A percentile compares a stretch with the other conserved stretches of the same genome.
Conservation (phyloP, 2,113 vertebrate genomes). For the Nannospalax galili region DNA sequence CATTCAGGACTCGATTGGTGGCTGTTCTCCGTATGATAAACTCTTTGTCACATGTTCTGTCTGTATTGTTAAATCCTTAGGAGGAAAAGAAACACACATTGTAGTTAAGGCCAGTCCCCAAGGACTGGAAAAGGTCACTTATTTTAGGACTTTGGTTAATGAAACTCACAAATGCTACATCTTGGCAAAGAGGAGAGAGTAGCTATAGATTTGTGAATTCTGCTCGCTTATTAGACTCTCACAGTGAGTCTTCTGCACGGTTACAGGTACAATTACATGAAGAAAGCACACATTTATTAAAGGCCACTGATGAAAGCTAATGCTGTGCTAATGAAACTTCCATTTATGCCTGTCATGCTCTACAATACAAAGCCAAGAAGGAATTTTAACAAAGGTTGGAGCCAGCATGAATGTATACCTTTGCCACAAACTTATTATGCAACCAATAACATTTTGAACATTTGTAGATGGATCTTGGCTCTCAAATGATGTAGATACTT, state of each 20-base stretch:
- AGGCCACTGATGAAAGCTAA: not conserved
- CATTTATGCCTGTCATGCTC: not conserved
- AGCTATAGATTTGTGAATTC: not conserved
- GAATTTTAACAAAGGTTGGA: not conserved
- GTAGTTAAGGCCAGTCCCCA: not conserved
- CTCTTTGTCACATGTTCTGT: constrained; percentile 97
- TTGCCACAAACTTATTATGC: not conserved
- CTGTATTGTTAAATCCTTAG: constrained; percentile 94
- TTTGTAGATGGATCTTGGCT: not conserved
- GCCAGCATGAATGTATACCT: not conserved
- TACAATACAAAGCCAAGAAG: not conserved
- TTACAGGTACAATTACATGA: constrained; percentile 33
- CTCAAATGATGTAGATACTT: not conserved
- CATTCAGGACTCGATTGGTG: constrained; percentile 98
- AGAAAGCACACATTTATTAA: not conserved
- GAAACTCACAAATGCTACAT: not conserved
- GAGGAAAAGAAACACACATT: constrained; percentile 44
- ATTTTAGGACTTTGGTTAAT: constrained; percentile 10
- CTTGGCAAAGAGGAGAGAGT: not conserved
- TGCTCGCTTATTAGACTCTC: not conserved
- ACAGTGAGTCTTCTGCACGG: fast-evolving
- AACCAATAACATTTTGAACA: not conserved
- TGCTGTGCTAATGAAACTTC: not conserved
- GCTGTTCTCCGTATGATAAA: constrained; percentile 99
- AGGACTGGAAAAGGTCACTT: constrained; percentile 5